phyloP scores from a whole-genome alignment of 2,113 vertebrate species.

The Hippocampus guttulatus region DNA sequence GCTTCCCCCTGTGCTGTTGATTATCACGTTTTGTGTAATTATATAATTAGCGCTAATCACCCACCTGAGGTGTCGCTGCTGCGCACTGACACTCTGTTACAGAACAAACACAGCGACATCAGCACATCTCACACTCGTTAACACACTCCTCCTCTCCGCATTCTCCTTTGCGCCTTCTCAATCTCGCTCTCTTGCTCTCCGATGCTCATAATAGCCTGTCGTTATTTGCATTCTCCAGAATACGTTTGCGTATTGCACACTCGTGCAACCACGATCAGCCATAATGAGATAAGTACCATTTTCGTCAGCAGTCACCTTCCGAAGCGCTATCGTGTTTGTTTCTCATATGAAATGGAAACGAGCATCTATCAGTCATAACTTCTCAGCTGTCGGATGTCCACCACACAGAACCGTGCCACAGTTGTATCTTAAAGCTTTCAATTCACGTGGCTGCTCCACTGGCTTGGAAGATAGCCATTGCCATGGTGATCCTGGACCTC shows the following conservation, averaged over 20 bases:
- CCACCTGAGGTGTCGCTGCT: conserved; percentile 76
- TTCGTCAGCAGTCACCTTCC: conserved; percentile 29
- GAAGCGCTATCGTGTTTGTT: conserved; percentile 46
- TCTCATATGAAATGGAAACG: conserved; percentile 53
- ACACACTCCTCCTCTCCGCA: conserved; percentile 57
- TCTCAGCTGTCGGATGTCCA: no score
- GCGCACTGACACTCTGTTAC: conserved; percentile 68
- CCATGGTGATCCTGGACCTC: no score
- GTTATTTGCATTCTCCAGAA: conserved; percentile 69
- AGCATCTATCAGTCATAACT: no score
- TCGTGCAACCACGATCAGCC: conserved; percentile 54
- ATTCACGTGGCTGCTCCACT: no score
- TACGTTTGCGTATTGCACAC: conserved; percentile 39
- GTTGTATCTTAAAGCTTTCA: no score
- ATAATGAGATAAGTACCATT: conserved; percentile 61
- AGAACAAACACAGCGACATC: conserved; percentile 72
- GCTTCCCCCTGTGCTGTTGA: conserved; percentile 75
- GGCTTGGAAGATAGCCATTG: no score
- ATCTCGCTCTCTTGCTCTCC: conserved; percentile 29
- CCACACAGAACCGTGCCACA: conserved; percentile 11
- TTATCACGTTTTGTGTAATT: conserved; percentile 81
- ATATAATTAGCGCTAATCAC: conserved; percentile 79
- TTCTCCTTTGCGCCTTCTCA: conserved; percentile 16
- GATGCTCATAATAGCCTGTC: conserved; percentile 60
- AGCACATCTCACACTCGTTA: conserved; percentile 70